Evolutionary conservation across 2,888 invertebrate genomes (phyloP).

Genomic region (Pollenia amentaria): DNA sequence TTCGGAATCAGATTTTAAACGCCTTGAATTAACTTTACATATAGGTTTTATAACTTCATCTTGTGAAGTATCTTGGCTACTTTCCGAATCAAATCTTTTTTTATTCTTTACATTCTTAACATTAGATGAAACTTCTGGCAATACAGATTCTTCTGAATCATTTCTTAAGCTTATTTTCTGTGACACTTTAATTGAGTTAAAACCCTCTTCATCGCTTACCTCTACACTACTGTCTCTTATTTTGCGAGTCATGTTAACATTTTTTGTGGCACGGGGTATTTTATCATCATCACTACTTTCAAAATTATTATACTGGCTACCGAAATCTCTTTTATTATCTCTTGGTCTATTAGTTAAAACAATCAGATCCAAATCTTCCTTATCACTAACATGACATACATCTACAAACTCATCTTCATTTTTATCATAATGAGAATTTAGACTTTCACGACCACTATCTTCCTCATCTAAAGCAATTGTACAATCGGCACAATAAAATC

Average conservation of each 20-base stretch:
- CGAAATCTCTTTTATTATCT: constrained; percentile 29
- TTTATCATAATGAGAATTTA: neutral
- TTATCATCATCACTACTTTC: constrained; percentile 19
- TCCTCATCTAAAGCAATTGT: constrained; percentile 25
- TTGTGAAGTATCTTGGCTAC: too few species aligned
- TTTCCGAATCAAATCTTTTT: neutral
- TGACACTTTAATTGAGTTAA: neutral
- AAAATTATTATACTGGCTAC: neutral
- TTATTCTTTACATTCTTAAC: neutral
- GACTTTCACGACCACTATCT: constrained; percentile 63
- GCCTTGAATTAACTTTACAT: too few species aligned
- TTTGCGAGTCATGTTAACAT: neutral
- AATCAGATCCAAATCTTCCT: constrained; percentile 36
- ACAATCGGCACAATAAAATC: constrained; percentile 73
- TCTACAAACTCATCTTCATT: constrained; percentile 71
- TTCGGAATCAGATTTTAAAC: too few species aligned
- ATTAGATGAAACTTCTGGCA: neutral
- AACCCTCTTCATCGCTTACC: too few species aligned
- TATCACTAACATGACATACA: constrained; percentile 69
- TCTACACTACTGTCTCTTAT: neutral
- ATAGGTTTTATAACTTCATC: too few species aligned
- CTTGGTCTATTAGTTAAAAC: neutral
- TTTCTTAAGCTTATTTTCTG: neutral
- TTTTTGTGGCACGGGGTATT: neutral
- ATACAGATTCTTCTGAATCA: neutral